Evolutionary conservation across 2,888 invertebrate species (phyloP), one percentile per base, ranked within the genome.

Genomic region (Mesorhabditis sp.): DNA sequence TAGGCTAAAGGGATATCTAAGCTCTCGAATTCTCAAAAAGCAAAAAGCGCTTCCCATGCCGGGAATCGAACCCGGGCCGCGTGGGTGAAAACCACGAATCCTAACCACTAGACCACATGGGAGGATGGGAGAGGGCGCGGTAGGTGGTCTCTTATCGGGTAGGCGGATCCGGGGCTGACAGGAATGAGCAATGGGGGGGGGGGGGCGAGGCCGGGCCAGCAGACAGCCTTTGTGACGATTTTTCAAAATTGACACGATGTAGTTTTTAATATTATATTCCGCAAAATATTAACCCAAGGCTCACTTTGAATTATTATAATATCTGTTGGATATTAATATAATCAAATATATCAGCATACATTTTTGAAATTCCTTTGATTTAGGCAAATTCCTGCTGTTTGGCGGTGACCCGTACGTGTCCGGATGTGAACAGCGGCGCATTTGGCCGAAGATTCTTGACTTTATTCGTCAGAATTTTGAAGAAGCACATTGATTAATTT

Each of bases 61-160:
- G 82, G 82, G 82, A 82, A 83, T 82, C 82, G 82, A 83, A 83
- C 82, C 82, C 82, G 82, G 82, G 82, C 82, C 82, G 82, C 79
- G 80, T 79, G 81, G 81, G 82, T 81, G 82, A 81, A 81, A 81
- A 81, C 76, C 82, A 50, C 58, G 58, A 50, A 50, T 50, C 58
- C 58, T 50, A 50, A 50, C 58, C 58, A 50, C 58, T 50, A 50
- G 58, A 50, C 58, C 58, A 50, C 58, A 50, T 50, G 58, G 58
- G 58, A 50, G 7, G 58, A n/a, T 28, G 28, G 10, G 58, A 50
- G 58, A 50, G 58, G 58, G 58, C 58, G 58, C 28, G 28, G 28
- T 28, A 2, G 28, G 28, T 28, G 28, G 28, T 28, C 28, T 28
- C 28, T 28, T 28, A 28, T 28, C 28, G 28, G 28, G 28, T 28